Base-by-base conservation (phyloP, 2,113 vertebrate genomes). In the Pluvialis apricaria region DNA sequence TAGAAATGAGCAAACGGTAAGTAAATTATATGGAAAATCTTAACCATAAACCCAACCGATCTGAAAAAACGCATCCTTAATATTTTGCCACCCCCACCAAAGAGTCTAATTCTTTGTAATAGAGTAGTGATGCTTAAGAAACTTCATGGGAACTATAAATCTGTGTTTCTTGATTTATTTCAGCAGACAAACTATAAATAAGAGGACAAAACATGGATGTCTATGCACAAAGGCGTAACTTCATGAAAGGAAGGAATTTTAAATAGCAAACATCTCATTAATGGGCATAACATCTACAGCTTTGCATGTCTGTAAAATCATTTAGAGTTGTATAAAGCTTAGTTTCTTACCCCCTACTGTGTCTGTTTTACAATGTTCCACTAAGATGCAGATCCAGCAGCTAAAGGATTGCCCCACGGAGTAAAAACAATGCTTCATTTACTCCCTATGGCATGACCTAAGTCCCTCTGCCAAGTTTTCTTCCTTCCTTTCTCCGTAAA, bases 351-450 rank as follows among this genome's bases (percentile, higher is more conserved):
- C 88, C 80, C 92, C 72, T 93, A 34, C 92, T 57, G 86, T 52
- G 64, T 68, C 76, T 94, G 69, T 88, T 96, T 92, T 94, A 73
- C 52, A 79, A 52, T 25, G 31, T 71, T 94, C 47, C 57, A 86
- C 65, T 89, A 89, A 91, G 77, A 90, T 47, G 58, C 52, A 92
- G 88, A 92, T 82, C 80, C 83, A 92, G 70, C 25, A 84, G 54
- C 77, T 79, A 77, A 88, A 68, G 4, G 2, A 62, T 94, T 87
- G 83, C n/a, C 54, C 72, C 49, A 65, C 58, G 61, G 86, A 94
- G 73, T 87, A 96, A 91, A 94, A 95, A 93, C 52, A 94, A 92
- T 69, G 66, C 65, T 92, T 75, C 61, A 57, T 89, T 96, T 95
- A 86, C 57, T 88, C 55, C 45, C 76, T 62, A 9, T 88, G 66